phyloP scores from a whole-genome alignment of 2,797 vertebrate species.

The Galagoides demidoff region DNA sequence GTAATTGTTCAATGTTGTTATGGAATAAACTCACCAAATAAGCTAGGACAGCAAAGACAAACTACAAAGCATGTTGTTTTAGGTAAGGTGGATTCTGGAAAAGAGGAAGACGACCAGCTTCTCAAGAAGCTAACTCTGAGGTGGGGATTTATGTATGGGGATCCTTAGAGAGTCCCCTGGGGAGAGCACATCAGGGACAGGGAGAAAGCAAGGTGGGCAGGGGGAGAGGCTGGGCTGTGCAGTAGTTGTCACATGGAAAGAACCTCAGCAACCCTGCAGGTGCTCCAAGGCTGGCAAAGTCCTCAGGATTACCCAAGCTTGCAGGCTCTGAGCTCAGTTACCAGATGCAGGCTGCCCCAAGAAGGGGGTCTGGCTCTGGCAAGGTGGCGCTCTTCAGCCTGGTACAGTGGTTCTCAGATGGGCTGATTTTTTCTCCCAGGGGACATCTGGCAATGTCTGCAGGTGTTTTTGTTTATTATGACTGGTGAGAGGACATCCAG shows the following conservation, averaged over 20 bases:
- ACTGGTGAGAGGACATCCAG: too few relatives aligned
- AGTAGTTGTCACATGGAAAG: not conserved
- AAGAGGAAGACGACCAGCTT: not conserved
- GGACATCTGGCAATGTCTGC: not conserved
- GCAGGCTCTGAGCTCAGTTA: not conserved
- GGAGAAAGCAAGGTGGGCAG: not conserved
- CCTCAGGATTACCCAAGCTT: not conserved
- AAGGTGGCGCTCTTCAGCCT: not conserved
- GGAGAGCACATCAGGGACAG: not conserved
- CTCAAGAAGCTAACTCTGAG: not conserved
- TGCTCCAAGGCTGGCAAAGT: not conserved
- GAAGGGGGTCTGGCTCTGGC: too few relatives aligned
- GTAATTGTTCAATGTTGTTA: not conserved
- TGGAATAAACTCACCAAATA: not conserved
- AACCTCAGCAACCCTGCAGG: rapidly evolving
- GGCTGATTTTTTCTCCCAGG: too few relatives aligned
- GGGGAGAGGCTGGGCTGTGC: not conserved
- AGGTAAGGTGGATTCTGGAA: not conserved
- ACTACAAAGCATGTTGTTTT: not conserved
- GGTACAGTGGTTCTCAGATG: not conserved
- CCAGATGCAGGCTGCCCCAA: not conserved
- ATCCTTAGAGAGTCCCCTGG: not conserved
- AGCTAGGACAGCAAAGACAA: not conserved
- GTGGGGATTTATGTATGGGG: not conserved
- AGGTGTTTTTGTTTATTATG: not conserved